These are phyloP conservation scores for Apotomis betuletana DNA, from an alignment of 2,888 invertebrate genomes.

Conservation along the genomic window DNA sequence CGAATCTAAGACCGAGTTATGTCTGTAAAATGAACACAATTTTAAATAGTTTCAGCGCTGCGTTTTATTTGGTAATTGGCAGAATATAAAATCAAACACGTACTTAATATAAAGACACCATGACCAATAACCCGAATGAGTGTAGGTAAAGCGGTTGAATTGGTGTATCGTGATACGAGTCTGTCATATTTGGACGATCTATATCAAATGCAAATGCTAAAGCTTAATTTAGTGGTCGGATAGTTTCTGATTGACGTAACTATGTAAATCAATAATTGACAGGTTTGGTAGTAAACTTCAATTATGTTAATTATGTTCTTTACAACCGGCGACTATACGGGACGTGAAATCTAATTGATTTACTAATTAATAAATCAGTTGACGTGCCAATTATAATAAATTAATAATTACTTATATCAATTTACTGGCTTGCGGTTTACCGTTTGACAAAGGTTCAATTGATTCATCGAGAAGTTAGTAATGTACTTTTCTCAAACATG, in stretches of 20 bases:
- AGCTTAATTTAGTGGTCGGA: conserved; percentile 1
- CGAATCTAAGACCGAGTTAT: too few species aligned
- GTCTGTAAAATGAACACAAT: too few species aligned
- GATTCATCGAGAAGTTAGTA: neutral
- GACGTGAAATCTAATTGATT: conserved; percentile 22
- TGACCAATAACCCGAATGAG: too few species aligned
- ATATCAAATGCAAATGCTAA: neutral
- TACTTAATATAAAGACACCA: too few species aligned
- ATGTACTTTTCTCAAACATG: too few species aligned
- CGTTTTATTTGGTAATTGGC: too few species aligned
- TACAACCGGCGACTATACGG: neutral
- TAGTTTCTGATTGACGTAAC: conserved; percentile 9
- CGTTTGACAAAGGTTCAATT: neutral
- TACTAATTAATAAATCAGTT: conserved; percentile 25
- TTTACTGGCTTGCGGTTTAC: neutral
- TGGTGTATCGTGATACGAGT: too few species aligned
- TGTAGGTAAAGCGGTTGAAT: too few species aligned
- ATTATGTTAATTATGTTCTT: conserved; percentile 23
- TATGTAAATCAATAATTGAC: conserved; percentile 27
- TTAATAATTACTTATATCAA: conserved; percentile 22
- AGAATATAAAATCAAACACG: too few species aligned
- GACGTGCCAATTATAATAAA: conserved; percentile 15
- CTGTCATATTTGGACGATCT: neutral
- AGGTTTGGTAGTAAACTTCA: conserved; percentile 10
- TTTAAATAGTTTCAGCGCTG: too few species aligned